phyloP scores from a whole-genome alignment of 2,113 vertebrate genomes.

The Lophochroa leadbeateri region DNA sequence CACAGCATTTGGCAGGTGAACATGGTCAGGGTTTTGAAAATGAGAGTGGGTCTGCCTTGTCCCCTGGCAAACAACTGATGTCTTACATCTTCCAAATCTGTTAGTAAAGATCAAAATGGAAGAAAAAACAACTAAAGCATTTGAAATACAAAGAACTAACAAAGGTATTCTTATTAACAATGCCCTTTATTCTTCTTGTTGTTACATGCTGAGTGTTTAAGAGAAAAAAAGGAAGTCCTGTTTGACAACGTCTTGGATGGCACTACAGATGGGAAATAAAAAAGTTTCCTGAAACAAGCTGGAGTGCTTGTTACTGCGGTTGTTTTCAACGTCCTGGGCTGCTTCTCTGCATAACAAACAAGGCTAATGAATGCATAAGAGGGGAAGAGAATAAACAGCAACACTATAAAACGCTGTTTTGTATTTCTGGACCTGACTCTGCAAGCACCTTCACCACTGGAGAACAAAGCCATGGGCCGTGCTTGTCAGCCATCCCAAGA shows the following conservation, averaged over 20 bases:
- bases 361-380: background rate
- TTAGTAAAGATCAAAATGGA: background rate
- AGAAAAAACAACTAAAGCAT: background rate
- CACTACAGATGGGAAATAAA: background rate
- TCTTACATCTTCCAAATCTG: background rate
- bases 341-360: background rate
- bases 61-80: background rate
- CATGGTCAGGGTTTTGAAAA: background rate
- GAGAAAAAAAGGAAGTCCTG: background rate
- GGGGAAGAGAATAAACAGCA: background rate
- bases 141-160: background rate
- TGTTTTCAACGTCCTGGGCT: background rate
- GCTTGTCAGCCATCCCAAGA: background rate
- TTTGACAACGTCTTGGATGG: background rate
- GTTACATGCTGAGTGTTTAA: background rate
- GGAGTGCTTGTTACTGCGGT: background rate
- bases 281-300: background rate
- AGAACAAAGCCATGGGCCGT: background rate
- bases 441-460: background rate
- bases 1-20: background rate
- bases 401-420: background rate
- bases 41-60: background rate
- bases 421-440: background rate
- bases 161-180: background rate
- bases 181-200: background rate